These are phyloP conservation scores for Prinia subflava DNA, from an alignment of 2,113 vertebrate species.

Conservation along the genomic window DNA sequence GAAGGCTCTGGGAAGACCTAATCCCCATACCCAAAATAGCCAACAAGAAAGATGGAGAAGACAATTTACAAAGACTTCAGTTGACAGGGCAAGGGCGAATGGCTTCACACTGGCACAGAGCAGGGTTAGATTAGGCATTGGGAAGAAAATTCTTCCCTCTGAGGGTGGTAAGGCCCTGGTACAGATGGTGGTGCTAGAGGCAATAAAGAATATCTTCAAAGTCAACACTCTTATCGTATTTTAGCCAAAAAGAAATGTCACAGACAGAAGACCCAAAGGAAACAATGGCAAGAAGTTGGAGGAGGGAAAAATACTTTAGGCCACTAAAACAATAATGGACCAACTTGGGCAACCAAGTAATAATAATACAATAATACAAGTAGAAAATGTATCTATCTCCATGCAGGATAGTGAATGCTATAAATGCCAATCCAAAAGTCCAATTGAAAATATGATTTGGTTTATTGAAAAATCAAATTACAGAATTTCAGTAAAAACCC, in stretches of 20 bases:
- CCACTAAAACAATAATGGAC: not conserved
- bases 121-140: not conserved
- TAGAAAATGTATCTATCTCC: not conserved
- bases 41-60: not conserved
- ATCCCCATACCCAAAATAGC: not conserved
- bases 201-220: not conserved
- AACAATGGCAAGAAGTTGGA: not conserved
- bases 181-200: not conserved
- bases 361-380: not conserved
- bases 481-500: no score
- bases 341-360: not conserved
- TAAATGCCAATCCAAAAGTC: no score
- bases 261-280: not conserved
- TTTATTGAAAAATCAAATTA: no score
- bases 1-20: not conserved
- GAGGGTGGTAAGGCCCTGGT: not conserved
- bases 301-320: not conserved
- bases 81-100: not conserved
- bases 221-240: not conserved
- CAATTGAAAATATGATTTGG: no score
- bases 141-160: not conserved
- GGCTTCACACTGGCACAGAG: not conserved
- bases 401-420: no score
- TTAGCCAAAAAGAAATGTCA: not conserved
- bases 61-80: not conserved